Evolutionary conservation across 1,140 invertebrate species (phyloP).

Genomic region (Drosophila pallidifrons): DNA sequence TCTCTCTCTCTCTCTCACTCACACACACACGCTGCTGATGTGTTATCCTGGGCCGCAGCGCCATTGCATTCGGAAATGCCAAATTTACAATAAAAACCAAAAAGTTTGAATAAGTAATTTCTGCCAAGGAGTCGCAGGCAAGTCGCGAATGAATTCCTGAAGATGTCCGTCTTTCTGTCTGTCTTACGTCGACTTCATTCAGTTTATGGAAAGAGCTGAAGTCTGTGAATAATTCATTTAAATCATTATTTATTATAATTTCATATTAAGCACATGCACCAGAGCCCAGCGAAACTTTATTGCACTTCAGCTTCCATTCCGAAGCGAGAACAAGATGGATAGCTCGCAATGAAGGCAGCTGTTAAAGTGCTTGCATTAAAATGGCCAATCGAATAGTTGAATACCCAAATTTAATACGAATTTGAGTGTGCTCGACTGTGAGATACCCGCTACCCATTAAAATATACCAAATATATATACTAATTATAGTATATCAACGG

Average conservation of each 20-base stretch:
- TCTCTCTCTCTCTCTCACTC: background rate
- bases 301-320: conserved; percentile 13
- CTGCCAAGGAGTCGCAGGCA: conserved; percentile 22
- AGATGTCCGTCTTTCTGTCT: background rate
- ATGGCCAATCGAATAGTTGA: background rate
- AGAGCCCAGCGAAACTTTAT: conserved; percentile 28
- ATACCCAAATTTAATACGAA: too few relatives aligned
- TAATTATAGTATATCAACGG: too few relatives aligned
- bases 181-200: conserved; percentile 17
- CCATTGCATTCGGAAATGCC: conserved; percentile 58
- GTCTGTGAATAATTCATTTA: conserved; percentile 57
- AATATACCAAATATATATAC: too few relatives aligned
- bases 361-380: background rate
- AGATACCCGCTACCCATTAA: too few relatives aligned
- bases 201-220: conserved; percentile 20
- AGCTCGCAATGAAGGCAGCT: background rate
- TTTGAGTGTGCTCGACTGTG: too few relatives aligned
- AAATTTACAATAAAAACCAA: conserved; percentile 72
- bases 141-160: conserved; percentile 24
- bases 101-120: conserved; percentile 69
- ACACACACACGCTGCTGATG: conserved; percentile 13
- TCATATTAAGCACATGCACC: conserved; percentile 32
- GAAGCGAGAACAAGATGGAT: background rate
- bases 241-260: conserved; percentile 57
- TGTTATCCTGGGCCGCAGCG: conserved; percentile 37